phyloP scores from a whole-genome alignment of 2,113 vertebrate species.

The Fulmarus glacialis region DNA sequence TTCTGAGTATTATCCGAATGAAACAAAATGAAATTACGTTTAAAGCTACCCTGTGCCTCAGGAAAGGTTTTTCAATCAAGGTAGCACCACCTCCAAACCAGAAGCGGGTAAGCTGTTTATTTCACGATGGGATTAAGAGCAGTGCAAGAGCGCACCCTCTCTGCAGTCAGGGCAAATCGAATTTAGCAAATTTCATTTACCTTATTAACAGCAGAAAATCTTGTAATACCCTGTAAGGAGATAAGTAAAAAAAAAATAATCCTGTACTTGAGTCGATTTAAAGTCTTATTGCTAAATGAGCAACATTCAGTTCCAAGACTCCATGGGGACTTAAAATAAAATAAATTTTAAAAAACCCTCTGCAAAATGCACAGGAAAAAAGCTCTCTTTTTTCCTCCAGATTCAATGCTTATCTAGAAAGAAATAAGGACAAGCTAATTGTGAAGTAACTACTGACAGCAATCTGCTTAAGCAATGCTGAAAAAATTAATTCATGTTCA shows the following conservation, averaged over 20 bases:
- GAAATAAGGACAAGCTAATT: neutral
- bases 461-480: neutral
- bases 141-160: slow-evolving; percentile 50
- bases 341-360: neutral
- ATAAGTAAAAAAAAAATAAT: neutral
- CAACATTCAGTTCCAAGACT: neutral
- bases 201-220: neutral
- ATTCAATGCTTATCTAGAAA: neutral
- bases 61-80: neutral
- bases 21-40: neutral
- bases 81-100: neutral
- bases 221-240: neutral
- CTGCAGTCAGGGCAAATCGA: neutral
- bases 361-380: neutral
- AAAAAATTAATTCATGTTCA: neutral
- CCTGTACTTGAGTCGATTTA: neutral
- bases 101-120: neutral
- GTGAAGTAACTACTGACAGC: neutral
- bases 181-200: neutral
- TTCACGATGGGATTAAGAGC: neutral
- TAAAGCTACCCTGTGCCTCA: neutral
- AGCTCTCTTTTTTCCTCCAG: neutral
- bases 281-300: neutral
- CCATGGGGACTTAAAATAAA: neutral
- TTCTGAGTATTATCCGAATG: neutral